A percentile compares a stretch with the other conserved stretches of the same genome.
phyloP scores from a whole-genome alignment of 2,797 vertebrate species.

The Chaetophractus vellerosus region DNA sequence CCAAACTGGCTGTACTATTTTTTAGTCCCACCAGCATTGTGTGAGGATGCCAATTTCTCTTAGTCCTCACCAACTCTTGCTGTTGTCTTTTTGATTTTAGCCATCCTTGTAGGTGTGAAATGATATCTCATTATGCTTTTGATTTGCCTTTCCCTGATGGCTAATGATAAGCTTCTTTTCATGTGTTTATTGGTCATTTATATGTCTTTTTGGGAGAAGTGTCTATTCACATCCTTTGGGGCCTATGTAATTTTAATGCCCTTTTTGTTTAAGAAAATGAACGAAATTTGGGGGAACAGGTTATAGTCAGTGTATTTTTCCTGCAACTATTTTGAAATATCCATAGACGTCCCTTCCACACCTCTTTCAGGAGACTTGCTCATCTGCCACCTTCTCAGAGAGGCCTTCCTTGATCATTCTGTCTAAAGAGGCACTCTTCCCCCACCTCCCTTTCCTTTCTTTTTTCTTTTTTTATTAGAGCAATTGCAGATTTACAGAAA shows the following conservation, averaged over 20 bases:
- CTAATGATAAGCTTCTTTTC: not conserved
- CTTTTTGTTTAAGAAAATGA: not conserved
- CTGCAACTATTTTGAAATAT: not conserved
- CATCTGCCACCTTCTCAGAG: not conserved
- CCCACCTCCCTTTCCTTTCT: not conserved
- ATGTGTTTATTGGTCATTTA: not conserved
- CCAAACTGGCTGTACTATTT: not conserved
- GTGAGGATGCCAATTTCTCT: not conserved
- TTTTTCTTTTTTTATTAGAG: not conserved
- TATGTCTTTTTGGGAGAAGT: not conserved
- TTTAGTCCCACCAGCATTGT: not conserved
- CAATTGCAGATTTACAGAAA: no score
- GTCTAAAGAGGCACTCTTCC: not conserved
- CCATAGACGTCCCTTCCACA: not conserved
- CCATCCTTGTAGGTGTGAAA: not conserved
- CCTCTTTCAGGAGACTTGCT: not conserved
- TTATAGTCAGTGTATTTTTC: not conserved
- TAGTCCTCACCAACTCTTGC: not conserved
- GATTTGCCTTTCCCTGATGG: not conserved
- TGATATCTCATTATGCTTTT: not conserved
- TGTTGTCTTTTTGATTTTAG: not conserved
- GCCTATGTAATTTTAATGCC: not conserved
- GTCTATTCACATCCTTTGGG: not conserved
- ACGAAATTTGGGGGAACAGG: not conserved
- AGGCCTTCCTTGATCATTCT: not conserved